Percentiles rank a stretch among this genome's conserved stretches.
Conservation (phyloP, 2,797 vertebrate species). For the Lithobates sylvaticus region DNA sequence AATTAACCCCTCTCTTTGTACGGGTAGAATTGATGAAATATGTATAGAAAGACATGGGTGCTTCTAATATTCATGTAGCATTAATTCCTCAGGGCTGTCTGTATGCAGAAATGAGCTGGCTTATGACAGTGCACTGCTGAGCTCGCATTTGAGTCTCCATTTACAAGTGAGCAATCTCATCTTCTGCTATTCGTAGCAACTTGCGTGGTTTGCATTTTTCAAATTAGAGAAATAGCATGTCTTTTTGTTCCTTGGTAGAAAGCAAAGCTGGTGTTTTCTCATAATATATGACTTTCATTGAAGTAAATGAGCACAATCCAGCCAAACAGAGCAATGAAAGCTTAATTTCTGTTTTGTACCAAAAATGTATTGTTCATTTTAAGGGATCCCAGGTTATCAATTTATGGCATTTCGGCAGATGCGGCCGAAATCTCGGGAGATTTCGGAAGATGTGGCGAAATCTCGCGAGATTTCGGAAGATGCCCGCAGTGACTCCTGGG, state of each 20-base stretch:
- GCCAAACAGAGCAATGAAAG: neutral
- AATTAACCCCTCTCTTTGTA: constrained; percentile 43
- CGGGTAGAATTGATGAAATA: constrained; percentile 36
- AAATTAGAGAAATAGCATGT: constrained; percentile 8
- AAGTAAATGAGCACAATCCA: neutral
- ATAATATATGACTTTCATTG: constrained; percentile 1
- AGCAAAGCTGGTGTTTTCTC: neutral
- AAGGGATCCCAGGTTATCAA: neutral
- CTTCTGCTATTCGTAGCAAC: constrained; percentile 4
- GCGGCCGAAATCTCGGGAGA: too few species aligned
- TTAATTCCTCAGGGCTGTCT: constrained; percentile 43
- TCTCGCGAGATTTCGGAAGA: too few species aligned
- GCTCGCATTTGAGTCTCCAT: constrained; percentile 9
- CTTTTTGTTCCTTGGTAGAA: neutral
- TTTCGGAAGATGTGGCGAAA: too few species aligned
- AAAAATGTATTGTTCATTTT: neutral
- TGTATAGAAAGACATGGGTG: constrained; percentile 39
- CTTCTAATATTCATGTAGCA: constrained; percentile 48
- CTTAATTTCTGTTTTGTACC: neutral
- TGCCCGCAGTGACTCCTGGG: too few species aligned
- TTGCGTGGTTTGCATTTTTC: constrained; percentile 17
- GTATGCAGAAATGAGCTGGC: constrained; percentile 31
- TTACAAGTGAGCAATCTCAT: constrained; percentile 2
- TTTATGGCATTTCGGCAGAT: too few species aligned
- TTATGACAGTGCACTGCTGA: constrained; percentile 43